Percentiles rank a stretch among this genome's conserved stretches.
phyloP scores from a whole-genome alignment of 2,113 vertebrate genomes.

The Serilophus lunatus region DNA sequence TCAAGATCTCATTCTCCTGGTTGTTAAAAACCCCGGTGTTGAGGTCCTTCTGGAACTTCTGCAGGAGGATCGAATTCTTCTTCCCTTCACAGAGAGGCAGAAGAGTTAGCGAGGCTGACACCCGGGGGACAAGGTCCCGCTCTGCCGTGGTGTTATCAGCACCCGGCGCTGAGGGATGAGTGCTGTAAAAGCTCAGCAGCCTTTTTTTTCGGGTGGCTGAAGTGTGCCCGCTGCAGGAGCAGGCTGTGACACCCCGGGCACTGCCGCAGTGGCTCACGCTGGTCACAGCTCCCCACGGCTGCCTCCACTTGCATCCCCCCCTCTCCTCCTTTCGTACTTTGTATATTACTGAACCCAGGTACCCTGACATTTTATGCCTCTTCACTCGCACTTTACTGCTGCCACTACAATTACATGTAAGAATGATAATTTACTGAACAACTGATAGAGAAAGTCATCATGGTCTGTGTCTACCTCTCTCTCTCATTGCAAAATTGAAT shows the following conservation, averaged over 20 bases:
- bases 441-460: neutral
- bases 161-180: neutral
- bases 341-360: accelerated
- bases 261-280: accelerated
- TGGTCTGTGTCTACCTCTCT: neutral
- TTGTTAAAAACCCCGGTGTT: conserved; percentile 98
- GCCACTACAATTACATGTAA: neutral
- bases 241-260: neutral
- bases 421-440: neutral
- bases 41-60: conserved; percentile 98
- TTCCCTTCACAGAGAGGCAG: conserved; percentile 81
- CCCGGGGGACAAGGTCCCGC: accelerated
- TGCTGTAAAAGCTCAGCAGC: neutral
- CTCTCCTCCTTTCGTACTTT: accelerated
- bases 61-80: conserved; percentile 96
- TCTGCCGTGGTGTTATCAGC: neutral
- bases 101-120: neutral
- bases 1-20: conserved; percentile 97
- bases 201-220: neutral
- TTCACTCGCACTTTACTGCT: neutral
- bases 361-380: neutral
- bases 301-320: accelerated
- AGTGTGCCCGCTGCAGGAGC: neutral
- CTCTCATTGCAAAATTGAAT: neutral
- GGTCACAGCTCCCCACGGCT: accelerated